Evolutionary conservation across 2,888 invertebrate genomes (phyloP), one percentile per base, ranked within the genome.

Genomic region (Pterostichus madidus): DNA sequence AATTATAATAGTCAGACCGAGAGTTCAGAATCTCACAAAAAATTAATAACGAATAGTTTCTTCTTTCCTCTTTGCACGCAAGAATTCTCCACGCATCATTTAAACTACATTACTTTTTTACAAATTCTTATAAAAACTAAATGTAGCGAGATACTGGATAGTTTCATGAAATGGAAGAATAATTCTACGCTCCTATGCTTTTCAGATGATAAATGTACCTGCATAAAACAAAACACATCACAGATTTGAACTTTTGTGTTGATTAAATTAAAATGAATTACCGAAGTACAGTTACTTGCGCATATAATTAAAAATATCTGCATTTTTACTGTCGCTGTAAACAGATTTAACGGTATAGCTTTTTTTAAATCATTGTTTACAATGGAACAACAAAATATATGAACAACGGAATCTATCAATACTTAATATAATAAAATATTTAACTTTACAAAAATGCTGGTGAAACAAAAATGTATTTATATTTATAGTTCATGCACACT

Each of bases 71-170:
- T 44, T 17, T 44, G 68, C 68, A 71, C 68, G 68, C 68, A 31
- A 71, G 68, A 71, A 71, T 71, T 71, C 44, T 71, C 68, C 44
- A 71, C 68, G 68, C 68, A 71, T 71, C 68, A 71, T 71, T 71
- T 71, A 71, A 71, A 71, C 68, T 71, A 71, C 68, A 71, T 71
- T 71, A 71, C 68, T 71, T 71, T 71, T 71, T 71, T 46, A 71
- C 68, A 46, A 17, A 44, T 71, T 71, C 68, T 17, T 17, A 71
- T 44, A 71, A 46, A 71, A 71, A 71, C 68, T 39, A 44, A 71
- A 71, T 71, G 68, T 71, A 44, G 44, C 68, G 44, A 71, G 68
- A 71, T 71, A 39, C 44, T 44, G 44, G 68, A 71, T 44, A 44
- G 44, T 71, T 71, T 71, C 68, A 71, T 15, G 68, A 71, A 39